Conservation (phyloP, 2,113 vertebrate genomes). For the Lates calcarifer region DNA sequence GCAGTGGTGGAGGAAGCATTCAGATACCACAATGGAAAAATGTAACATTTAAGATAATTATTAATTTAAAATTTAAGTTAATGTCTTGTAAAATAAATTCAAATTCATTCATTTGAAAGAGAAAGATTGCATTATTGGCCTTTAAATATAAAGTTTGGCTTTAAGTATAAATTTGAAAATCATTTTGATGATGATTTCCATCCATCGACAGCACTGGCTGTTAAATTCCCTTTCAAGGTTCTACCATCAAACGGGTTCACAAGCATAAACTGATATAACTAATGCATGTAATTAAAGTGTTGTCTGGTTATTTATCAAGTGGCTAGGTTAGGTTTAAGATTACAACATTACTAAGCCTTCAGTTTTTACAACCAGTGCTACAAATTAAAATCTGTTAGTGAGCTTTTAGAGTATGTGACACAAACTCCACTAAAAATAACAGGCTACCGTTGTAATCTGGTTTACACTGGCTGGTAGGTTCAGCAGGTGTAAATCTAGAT, state of each 20-base stretch:
- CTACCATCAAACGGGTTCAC: neutral
- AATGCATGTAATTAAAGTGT: neutral
- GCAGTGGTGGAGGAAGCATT: neutral
- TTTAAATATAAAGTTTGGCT: neutral
- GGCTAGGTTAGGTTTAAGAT: neutral
- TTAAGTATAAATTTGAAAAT: neutral
- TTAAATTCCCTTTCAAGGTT: neutral
- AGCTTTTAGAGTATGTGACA: slow-evolving; percentile 11
- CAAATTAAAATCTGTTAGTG: neutral
- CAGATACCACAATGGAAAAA: no score
- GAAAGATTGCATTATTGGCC: no score
- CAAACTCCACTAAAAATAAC: slow-evolving; percentile 9
- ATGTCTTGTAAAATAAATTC: no score
- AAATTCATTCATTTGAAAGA: neutral
- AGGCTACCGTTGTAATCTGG: slow-evolving; percentile 17
- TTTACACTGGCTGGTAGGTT: neutral
- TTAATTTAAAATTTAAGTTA: no score
- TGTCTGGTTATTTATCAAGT: neutral
- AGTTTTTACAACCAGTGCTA: neutral
- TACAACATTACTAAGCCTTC: neutral
- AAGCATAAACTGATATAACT: neutral
- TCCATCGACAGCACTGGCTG: neutral
- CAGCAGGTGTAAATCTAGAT: slow-evolving; percentile 43
- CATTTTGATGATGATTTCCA: neutral
- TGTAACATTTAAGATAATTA: no score